Conservation (phyloP, 2,797 vertebrate species). For the Falco concolor region DNA sequence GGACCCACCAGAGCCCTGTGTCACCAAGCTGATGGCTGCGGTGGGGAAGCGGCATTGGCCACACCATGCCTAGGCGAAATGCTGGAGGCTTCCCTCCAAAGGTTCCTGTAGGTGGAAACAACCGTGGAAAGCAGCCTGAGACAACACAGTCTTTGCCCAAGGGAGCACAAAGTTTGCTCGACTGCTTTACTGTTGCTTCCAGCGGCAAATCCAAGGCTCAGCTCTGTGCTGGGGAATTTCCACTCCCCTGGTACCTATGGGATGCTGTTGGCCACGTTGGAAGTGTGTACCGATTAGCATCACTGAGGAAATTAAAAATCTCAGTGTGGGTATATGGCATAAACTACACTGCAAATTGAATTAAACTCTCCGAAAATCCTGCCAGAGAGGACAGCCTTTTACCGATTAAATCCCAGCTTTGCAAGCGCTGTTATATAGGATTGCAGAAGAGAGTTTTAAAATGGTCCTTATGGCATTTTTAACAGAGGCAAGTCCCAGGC, state of each 20-base stretch:
- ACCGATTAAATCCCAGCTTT: background rate
- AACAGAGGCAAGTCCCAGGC: background rate
- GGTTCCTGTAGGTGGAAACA: background rate
- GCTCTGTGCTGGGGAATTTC: background rate
- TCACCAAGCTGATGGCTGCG: background rate
- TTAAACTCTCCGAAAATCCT: background rate
- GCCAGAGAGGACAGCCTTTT: background rate
- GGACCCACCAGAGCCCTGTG: fast-evolving
- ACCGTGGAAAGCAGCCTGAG: background rate
- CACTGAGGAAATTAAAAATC: conserved; percentile 2
- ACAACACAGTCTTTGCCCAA: background rate
- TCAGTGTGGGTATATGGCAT: background rate
- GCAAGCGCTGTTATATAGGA: background rate
- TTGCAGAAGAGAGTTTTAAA: background rate
- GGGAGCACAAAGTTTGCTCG: background rate
- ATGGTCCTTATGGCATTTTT: background rate
- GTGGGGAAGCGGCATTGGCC: background rate
- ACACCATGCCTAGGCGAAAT: background rate
- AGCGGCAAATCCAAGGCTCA: background rate
- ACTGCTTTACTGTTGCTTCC: background rate
- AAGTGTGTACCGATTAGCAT: background rate
- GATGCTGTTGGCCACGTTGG: background rate
- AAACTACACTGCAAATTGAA: conserved; percentile 2
- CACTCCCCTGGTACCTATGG: background rate
- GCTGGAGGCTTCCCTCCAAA: background rate